Base-by-base conservation (phyloP, 2,797 vertebrate genomes). In the Australoheros facetus region DNA sequence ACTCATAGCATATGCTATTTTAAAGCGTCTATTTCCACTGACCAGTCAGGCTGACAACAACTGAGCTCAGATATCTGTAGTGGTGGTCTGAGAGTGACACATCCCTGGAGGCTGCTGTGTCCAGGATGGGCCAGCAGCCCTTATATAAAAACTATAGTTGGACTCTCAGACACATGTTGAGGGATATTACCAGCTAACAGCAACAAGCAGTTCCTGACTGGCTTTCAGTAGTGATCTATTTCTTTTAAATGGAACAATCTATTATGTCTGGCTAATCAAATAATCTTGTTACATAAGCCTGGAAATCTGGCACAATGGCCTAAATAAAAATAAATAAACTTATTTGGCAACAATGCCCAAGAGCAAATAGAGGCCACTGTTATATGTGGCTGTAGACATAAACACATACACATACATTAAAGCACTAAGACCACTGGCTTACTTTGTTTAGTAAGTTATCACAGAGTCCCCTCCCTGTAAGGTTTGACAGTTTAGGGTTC, bases 1-100 rank as follows among this genome's bases (percentile, higher is more conserved):
- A 23, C 19, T 39, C 69, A 54, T 21, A 57, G 78, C 75, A 73
- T 4, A 17, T 58, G 87, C 87, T 92, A 91, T 91, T 90, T 91
- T 90, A 89, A 88, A 88, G 81, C 81, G 57, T 86, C 85, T 88
- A 34, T 91, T 92, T 93, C 85, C 85, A 91, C 83, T 88, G 87
- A 83, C 59, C 80, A 78, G 82, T 88, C 73, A 83, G 80, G 81
- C 71, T 2, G 82, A 91, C 88, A 88, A 83, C 92, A 89, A 88
- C 86, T 90, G 80, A 88, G 82, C 86, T 92, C 85, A 80, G 87
- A 82, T 94, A 84, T 92, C 90, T 82, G 81, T 69, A 19, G 79
- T 57, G 86, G 85, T 87, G 87, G 85, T 90, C 87, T 80, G 84
- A 87, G 77, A 79, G 77, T 79, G 85, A 85, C 81, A 82, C n/a